phyloP scores from a whole-genome alignment of 2,888 invertebrate species.

The Eledone cirrhosa region DNA sequence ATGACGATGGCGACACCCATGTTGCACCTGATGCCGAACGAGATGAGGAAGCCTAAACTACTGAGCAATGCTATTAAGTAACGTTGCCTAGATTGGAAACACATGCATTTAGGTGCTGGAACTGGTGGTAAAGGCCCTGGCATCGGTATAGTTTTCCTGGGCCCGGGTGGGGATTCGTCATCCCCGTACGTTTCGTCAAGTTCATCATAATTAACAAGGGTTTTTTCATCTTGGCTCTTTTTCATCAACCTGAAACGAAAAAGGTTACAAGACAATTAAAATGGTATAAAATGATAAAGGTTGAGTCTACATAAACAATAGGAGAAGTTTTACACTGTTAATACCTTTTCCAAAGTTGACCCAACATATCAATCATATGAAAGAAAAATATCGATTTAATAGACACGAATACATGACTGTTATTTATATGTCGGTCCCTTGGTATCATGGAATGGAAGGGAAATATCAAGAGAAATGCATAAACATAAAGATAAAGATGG shows the following conservation, averaged over 20 bases:
- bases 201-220: conserved; percentile 62
- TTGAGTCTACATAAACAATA: too few species aligned
- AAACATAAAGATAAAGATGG: too few species aligned
- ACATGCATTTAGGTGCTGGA: conserved; percentile 38
- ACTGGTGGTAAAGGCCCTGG: conserved; percentile 33
- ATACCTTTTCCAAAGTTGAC: too few species aligned
- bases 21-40: conserved; percentile 93
- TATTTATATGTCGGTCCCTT: too few species aligned
- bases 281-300: too few species aligned
- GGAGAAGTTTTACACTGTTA: too few species aligned
- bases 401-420: too few species aligned
- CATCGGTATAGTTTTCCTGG: conserved; percentile 34
- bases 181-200: conserved; percentile 61
- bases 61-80: conserved; percentile 68
- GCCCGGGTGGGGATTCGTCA: conserved; percentile 47
- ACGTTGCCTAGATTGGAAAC: conserved; percentile 54
- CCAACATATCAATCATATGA: too few species aligned
- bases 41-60: conserved; percentile 69
- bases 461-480: too few species aligned
- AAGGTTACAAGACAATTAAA: not conserved
- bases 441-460: too few species aligned
- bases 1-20: conserved; percentile 97
- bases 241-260: conserved; percentile 51
- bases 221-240: conserved; percentile 59
- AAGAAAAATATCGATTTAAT: too few species aligned